These are phyloP conservation scores for Eonycteris spelaea DNA, from an alignment of 2,113 vertebrate genomes.

Conservation along the genomic window DNA sequence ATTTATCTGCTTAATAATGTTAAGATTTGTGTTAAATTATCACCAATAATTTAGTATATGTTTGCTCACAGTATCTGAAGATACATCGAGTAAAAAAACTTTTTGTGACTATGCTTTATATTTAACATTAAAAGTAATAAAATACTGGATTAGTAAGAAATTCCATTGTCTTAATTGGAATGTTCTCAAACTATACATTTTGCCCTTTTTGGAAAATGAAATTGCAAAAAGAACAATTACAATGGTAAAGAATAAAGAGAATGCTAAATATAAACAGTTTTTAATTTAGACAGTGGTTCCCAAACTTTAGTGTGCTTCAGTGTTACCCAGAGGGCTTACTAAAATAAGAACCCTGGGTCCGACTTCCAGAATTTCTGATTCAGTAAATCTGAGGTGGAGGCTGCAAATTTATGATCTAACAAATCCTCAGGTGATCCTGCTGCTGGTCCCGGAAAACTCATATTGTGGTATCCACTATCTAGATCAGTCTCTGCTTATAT, in stretches of 20 bases:
- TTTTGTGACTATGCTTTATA: background rate
- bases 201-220: background rate
- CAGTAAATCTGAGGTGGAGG: background rate
- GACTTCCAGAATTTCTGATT: background rate
- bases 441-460: background rate
- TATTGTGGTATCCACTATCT: background rate
- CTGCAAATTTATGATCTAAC: background rate
- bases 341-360: background rate
- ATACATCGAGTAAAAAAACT: background rate
- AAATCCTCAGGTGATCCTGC: background rate
- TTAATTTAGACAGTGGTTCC: background rate
- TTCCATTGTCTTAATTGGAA: background rate
- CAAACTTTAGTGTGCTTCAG: background rate
- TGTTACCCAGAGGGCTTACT: background rate
- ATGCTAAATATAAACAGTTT: background rate
- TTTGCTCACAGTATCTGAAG: background rate
- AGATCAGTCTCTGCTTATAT: background rate
- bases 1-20: background rate
- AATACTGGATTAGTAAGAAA: background rate
- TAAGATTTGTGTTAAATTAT: background rate
- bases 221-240: background rate
- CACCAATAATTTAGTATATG: background rate
- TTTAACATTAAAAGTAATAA: background rate
- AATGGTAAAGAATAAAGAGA: background rate
- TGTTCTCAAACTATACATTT: background rate